These are phyloP conservation scores for Conomelus anceps DNA, from an alignment of 2,888 invertebrate species.

Conservation along the genomic window DNA sequence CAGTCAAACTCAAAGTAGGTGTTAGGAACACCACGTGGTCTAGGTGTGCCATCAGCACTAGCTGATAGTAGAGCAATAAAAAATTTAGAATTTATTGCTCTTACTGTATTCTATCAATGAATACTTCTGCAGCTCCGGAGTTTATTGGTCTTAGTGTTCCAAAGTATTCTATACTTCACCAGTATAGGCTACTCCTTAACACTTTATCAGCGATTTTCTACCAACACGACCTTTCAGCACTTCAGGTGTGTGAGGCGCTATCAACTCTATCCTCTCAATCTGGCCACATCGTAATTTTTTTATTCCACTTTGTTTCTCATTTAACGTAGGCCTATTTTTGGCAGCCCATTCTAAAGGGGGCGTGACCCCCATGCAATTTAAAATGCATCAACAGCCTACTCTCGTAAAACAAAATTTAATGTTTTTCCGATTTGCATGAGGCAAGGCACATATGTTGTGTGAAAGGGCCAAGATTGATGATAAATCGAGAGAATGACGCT, in stretches of 20 bases:
- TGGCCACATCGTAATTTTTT: neutral
- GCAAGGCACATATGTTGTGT: neutral
- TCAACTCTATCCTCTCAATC: neutral
- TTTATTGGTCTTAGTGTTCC: too few relatives aligned
- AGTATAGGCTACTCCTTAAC: too few relatives aligned
- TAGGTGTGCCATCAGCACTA: neutral
- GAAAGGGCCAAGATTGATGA: too few relatives aligned
- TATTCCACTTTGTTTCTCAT: neutral
- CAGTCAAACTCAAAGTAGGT: neutral
- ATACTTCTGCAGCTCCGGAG: too few relatives aligned
- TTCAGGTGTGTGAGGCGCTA: neutral
- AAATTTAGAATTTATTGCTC: neutral
- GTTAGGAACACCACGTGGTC: neutral
- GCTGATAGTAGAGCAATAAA: neutral
- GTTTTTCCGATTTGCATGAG: neutral
- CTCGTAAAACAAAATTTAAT: neutral
- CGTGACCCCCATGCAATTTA: neutral
- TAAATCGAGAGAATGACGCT: too few relatives aligned
- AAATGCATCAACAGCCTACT: neutral
- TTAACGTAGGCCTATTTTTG: neutral
- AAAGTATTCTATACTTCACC: too few relatives aligned
- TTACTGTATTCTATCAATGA: neutral
- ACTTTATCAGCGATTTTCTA: too few relatives aligned
- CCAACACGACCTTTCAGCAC: neutral
- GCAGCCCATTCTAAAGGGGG: neutral